phyloP scores from a whole-genome alignment of 92 coral and sea anemone species.

The Palythoa heliodiscus region DNA sequence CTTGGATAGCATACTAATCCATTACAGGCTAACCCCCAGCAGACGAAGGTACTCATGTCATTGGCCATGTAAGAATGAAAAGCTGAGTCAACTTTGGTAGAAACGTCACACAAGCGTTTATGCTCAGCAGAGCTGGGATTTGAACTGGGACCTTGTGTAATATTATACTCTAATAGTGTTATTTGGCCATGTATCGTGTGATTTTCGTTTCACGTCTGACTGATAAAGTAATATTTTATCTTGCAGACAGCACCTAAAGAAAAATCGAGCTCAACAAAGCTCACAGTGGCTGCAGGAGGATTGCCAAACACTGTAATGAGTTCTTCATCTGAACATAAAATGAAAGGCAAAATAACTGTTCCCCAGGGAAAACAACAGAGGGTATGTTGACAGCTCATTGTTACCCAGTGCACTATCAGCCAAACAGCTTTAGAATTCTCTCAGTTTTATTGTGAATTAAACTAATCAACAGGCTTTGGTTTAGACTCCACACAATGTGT shows the following conservation, averaged over 20 bases:
- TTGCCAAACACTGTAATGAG: conserved; percentile 10
- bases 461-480: neutral
- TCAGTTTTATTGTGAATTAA: neutral
- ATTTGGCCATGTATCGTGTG: too few species aligned
- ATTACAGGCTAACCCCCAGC: too few species aligned
- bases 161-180: too few species aligned
- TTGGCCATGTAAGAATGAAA: too few species aligned
- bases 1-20: too few species aligned
- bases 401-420: neutral
- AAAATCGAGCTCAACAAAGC: conserved; percentile 32
- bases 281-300: conserved; percentile 54
- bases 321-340: conserved; percentile 6
- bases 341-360: neutral
- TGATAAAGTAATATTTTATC: too few species aligned
- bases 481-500: conserved; percentile 65
- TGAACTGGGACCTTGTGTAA: too few species aligned
- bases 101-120: too few species aligned
- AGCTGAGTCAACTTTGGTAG: too few species aligned
- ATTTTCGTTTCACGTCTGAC: too few species aligned
- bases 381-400: neutral
- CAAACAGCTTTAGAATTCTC: neutral
- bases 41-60: too few species aligned
- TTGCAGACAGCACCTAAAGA: conserved; percentile 27
- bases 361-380: conserved; percentile 5
- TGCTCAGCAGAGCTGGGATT: too few species aligned